Base-by-base conservation (phyloP, 2,797 vertebrate genomes). In the Anguilla pacifica region DNA sequence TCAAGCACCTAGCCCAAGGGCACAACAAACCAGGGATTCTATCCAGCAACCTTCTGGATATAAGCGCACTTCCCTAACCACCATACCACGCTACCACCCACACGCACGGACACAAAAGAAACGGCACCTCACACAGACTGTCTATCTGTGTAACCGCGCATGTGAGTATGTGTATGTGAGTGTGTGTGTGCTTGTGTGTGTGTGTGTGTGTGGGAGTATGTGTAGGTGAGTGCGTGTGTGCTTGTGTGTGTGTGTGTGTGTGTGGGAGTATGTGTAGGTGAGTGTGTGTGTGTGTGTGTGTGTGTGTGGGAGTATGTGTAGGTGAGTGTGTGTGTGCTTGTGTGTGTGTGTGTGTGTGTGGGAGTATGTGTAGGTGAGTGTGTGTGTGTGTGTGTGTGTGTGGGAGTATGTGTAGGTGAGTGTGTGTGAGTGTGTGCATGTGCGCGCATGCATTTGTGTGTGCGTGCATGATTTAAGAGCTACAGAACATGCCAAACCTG, bases 401-500 rank as follows among this genome's bases (percentile, higher is more conserved):
- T n/a, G n/a, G n/a, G n/a, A n/a, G n/a, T n/a, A n/a, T n/a, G n/a
- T n/a, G n/a, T n/a, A n/a, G n/a, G n/a, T n/a, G n/a, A n/a, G n/a
- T n/a, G n/a, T n/a, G n/a, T n/a, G n/a, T n/a, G n/a, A n/a, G n/a
- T n/a, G n/a, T n/a, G n/a, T n/a, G n/a, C n/a, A n/a, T n/a, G n/a
- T n/a, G n/a, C n/a, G n/a, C n/a, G n/a, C n/a, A n/a, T n/a, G n/a
- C n/a, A n/a, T n/a, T n/a, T n/a, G n/a, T n/a, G 72, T 77, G 72
- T 17, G 35, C 17, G 3, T 77, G 22, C 25, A 1, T 82, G 10
- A 51, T 51, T 82, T 57, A 55, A 84, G 51, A 35, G 82, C 22
- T 81, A 81, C 77, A 81, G 72, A 79, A 43, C 31, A 31, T 25
- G 70, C 70, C 70, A 79, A 79, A 79, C n/a, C 49, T 77, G 72